phyloP scores from a whole-genome alignment of 2,797 vertebrate genomes.

The Darevskia nairensis region DNA sequence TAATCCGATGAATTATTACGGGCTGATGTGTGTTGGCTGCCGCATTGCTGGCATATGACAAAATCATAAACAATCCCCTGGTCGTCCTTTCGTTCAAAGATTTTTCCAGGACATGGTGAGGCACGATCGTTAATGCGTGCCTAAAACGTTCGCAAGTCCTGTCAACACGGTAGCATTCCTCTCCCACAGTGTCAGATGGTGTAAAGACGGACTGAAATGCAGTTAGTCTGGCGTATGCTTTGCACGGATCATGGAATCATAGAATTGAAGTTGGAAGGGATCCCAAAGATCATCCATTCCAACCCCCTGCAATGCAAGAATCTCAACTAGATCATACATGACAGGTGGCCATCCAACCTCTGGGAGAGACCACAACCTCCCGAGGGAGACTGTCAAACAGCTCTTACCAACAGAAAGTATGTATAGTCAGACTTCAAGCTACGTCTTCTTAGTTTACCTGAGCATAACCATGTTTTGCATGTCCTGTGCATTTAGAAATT shows the following conservation, averaged over 20 bases:
- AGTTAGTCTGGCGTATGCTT: too few relatives aligned
- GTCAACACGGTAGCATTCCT: background rate
- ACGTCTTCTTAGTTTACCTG: conserved; percentile 5
- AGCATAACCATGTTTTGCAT: background rate
- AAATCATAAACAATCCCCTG: background rate
- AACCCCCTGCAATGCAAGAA: too few relatives aligned
- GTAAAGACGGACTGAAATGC: background rate
- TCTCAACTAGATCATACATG: too few relatives aligned
- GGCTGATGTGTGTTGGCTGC: background rate
- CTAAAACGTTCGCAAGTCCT: background rate
- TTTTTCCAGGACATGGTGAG: conserved; percentile 1
- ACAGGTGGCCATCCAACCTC: too few relatives aligned
- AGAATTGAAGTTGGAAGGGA: too few relatives aligned
- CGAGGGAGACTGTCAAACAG: too few relatives aligned
- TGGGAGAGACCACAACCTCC: too few relatives aligned
- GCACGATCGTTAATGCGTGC: background rate
- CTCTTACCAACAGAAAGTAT: too few relatives aligned
- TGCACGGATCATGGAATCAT: too few relatives aligned
- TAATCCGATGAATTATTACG: background rate
- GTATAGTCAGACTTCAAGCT: background rate
- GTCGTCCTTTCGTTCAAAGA: background rate
- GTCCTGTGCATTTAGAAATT: background rate
- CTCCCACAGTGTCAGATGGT: background rate
- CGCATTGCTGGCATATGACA: background rate
- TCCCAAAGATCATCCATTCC: too few relatives aligned